These are phyloP conservation scores for Chymomyza caudatula DNA, from an alignment of 2,888 invertebrate genomes.

Conservation along the genomic window DNA sequence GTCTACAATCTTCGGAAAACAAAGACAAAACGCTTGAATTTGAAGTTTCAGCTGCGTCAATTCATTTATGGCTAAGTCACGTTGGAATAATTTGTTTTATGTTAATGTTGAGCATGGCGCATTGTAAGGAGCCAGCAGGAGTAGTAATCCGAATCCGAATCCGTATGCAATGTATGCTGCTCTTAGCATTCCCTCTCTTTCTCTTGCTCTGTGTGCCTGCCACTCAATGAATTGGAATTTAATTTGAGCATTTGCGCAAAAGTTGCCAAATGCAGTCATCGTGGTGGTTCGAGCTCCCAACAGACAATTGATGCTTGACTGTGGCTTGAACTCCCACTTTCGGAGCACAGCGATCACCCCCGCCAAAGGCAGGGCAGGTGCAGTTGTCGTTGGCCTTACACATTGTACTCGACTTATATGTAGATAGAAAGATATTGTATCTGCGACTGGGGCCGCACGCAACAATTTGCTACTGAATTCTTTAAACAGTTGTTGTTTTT, in stretches of 20 bases:
- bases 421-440: slow-evolving; percentile 51
- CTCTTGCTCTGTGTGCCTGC: slow-evolving; percentile 27
- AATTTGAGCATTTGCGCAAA: slow-evolving; percentile 76
- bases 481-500: slow-evolving; percentile 19
- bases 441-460: slow-evolving; percentile 58
- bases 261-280: slow-evolving; percentile 44
- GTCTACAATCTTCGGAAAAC: neutral
- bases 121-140: slow-evolving; percentile 51
- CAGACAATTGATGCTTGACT: slow-evolving; percentile 60
- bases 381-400: slow-evolving; percentile 27
- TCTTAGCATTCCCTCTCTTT: slow-evolving; percentile 40
- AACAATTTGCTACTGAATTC: slow-evolving; percentile 71
- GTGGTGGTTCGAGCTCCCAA: slow-evolving; percentile 36
- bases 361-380: slow-evolving; percentile 69
- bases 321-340: slow-evolving; percentile 24
- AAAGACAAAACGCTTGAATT: no score
- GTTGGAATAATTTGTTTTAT: slow-evolving; percentile 79
- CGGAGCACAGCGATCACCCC: slow-evolving; percentile 34
- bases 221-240: slow-evolving; percentile 78
- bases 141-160: neutral
- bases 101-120: slow-evolving; percentile 76
- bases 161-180: slow-evolving; percentile 5
- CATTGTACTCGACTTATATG: slow-evolving; percentile 13
- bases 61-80: slow-evolving; percentile 79
- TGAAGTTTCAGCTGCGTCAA: slow-evolving; percentile 46